Conservation (phyloP, 2,113 vertebrate species). For the Penelope pileata region DNA sequence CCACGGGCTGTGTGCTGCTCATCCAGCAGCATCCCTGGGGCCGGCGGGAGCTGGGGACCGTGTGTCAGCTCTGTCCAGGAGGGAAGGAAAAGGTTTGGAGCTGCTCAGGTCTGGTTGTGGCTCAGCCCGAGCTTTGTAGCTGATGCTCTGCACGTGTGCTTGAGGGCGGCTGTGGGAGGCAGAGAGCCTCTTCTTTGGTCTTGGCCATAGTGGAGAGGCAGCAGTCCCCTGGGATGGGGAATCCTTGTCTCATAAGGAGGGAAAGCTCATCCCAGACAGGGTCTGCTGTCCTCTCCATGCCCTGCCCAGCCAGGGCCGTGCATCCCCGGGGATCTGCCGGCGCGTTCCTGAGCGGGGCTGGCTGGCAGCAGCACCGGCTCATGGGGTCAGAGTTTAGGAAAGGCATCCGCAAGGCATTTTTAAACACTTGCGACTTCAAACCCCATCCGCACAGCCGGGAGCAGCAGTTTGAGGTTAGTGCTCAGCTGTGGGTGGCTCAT, state of each 20-base stretch:
- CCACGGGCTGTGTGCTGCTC: not conserved
- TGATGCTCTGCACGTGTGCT: fast-evolving
- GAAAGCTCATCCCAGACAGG: not conserved
- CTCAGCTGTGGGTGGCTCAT: not conserved
- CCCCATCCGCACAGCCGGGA: not conserved
- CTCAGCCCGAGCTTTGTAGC: not conserved
- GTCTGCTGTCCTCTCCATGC: not conserved
- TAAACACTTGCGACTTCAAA: not conserved
- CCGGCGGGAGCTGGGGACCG: not conserved
- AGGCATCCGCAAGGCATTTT: constrained; percentile 53
- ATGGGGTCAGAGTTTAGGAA: not conserved
- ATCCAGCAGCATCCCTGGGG: not conserved
- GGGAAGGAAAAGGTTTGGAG: not conserved
- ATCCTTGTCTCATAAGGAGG: not conserved
- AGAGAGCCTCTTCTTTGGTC: not conserved
- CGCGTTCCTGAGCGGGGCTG: not conserved
- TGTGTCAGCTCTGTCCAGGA: fast-evolving
- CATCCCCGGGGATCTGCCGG: fast-evolving
- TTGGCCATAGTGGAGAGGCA: not conserved
- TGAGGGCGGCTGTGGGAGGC: not conserved
- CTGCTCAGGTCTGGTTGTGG: not conserved
- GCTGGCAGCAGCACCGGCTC: not conserved
- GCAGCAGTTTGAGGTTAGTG: not conserved
- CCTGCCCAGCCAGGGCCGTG: not conserved
- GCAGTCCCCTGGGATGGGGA: not conserved